Percentiles rank a stretch among this genome's conserved stretches.
Evolutionary conservation across 2,113 vertebrate species (phyloP).

Genomic region (Epinephelus moara): DNA sequence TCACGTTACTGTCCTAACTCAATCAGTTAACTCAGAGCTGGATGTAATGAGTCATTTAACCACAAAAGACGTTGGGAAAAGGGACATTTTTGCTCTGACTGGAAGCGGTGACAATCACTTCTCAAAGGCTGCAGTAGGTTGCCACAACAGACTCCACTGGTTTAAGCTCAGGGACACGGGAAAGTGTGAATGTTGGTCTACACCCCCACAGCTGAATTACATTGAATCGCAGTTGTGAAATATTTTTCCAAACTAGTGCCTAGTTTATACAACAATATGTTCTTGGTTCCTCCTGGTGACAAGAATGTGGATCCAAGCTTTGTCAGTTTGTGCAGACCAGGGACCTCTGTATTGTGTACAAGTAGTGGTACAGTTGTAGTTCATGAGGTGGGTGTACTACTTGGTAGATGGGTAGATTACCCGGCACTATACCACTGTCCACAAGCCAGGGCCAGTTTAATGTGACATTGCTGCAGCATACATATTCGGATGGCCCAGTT

Average conservation of each 20-base stretch:
- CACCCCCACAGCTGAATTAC: neutral
- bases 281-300: too few species aligned
- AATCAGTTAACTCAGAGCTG: neutral
- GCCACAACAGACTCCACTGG: neutral
- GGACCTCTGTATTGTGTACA: too few species aligned
- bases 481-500: too few species aligned
- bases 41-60: neutral
- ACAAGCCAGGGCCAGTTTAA: neutral
- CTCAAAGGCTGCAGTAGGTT: neutral
- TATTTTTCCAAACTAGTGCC: too few species aligned
- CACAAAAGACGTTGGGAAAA: neutral
- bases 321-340: too few species aligned
- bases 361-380: too few species aligned
- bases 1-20: conserved; percentile 26
- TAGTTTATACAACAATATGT: too few species aligned
- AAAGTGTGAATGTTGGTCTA: neutral
- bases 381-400: too few species aligned
- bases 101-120: neutral
- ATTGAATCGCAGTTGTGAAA: neutral
- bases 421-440: too few species aligned
- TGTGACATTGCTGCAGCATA: too few species aligned
- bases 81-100: neutral
- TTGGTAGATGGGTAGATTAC: too few species aligned
- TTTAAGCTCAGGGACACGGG: neutral
- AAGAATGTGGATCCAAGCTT: too few species aligned